phyloP scores from a whole-genome alignment of 2,113 vertebrate species.

The Cervus canadensis region DNA sequence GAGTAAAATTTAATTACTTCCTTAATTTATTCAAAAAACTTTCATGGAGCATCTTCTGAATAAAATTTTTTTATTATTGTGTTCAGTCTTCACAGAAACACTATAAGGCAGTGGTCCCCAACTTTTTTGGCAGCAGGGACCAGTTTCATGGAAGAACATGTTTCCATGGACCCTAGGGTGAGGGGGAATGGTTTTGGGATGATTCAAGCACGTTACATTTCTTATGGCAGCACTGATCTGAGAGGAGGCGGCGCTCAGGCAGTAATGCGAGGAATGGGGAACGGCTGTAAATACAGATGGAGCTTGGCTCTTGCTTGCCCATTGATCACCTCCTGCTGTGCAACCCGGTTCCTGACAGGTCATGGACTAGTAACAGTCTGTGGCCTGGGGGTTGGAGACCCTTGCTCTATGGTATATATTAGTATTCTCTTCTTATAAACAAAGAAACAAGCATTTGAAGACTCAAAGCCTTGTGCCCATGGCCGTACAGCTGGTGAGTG shows the following conservation, averaged over 20 bases:
- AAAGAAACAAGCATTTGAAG: not conserved
- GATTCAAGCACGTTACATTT: not conserved
- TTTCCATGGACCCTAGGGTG: not conserved
- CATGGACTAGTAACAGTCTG: not conserved
- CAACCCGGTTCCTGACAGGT: not conserved
- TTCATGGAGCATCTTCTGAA: not conserved
- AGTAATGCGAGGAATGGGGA: not conserved
- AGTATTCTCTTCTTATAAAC: not conserved
- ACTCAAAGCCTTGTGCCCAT: not conserved
- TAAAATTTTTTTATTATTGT: not conserved
- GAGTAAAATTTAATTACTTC: not conserved
- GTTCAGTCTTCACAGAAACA: not conserved
- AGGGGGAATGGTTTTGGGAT: not conserved
- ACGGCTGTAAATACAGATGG: not conserved
- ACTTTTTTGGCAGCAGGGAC: not conserved
- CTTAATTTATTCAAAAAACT: not conserved
- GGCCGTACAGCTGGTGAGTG: not conserved
- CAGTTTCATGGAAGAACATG: not conserved
- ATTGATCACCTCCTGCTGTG: not conserved
- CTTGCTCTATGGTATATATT: not conserved
- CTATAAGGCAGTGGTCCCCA: not conserved
- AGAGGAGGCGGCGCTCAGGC: not conserved
- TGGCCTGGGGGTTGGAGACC: not conserved
- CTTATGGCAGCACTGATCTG: not conserved
- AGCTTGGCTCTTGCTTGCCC: not conserved